Evolutionary conservation across 2,113 vertebrate species (phyloP), one percentile per base, ranked within the genome.

Genomic region (Psilopsiagon aymara): DNA sequence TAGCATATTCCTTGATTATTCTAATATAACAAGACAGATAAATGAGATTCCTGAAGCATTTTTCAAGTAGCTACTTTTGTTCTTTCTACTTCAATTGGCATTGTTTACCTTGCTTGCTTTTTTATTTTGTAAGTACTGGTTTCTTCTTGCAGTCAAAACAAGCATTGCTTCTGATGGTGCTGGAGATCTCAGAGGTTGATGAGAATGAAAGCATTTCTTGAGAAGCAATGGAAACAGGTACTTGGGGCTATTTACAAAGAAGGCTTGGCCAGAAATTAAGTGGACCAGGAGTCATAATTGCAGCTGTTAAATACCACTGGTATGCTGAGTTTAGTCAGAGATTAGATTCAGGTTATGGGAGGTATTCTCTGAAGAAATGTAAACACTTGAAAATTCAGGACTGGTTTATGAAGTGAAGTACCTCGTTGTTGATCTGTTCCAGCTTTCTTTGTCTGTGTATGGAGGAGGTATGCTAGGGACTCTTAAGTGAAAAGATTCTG

Each of bases 271-370:
- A 94, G 88, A 91, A 93, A 71, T 88, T 53, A 53, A 63, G 46
- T 67, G 63, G 79, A 77, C 49, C 7, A 29, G 46, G 76, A 91
- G 60, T 81, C 33, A 13, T 67, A 81, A 84, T 25, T 71, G 62
- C 67, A 81, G 41, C 37, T 63, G 41, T 85, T 95, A 75, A 91
- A 80, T 77, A 63, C 41, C 13, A 16, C 31, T 76, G 82, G 76
- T 62, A 29, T 86, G 86, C 60, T 70, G 55, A 77, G n/a, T 55
- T 92, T 88, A 82, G 77, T 94, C 77, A 82, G 88, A 93, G 88
- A 63, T 92, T 37, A 86, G 73, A 55, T 67, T 51, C 24, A 60
- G 62, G 82, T 88, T 94, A 53, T 59, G 59, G 51, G 69, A 88
- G 77, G 33, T 77, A 28, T 77, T 90, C 68, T 88, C 64, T 86